Conservation (phyloP, 2,797 vertebrate species). For the Falco novaeseelandiae region DNA sequence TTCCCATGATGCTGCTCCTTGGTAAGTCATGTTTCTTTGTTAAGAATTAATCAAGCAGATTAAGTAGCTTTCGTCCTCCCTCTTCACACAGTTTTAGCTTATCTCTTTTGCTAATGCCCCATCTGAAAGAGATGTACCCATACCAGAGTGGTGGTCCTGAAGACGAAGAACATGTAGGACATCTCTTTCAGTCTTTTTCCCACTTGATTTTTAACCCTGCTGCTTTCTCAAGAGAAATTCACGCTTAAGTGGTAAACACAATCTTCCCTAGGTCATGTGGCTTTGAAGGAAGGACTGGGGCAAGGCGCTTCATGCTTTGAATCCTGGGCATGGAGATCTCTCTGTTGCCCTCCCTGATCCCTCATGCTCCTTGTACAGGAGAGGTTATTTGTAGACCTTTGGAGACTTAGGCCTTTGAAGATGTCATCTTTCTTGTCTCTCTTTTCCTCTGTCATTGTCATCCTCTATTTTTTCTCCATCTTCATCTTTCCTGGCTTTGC, state of each 20-base stretch:
- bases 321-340: neutral
- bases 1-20: neutral
- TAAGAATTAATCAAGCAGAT: neutral
- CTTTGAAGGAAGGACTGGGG: neutral
- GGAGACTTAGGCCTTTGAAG: neutral
- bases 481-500: neutral
- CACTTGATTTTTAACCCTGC: neutral
- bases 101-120: neutral
- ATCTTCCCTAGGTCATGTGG: neutral
- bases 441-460: neutral
- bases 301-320: neutral
- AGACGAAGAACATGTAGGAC: accelerated
- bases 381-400: neutral
- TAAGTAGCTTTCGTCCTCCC: neutral
- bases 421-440: neutral
- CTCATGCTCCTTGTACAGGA: accelerated
- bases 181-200: neutral
- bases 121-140: neutral
- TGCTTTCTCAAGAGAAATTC: neutral
- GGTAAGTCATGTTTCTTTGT: neutral
- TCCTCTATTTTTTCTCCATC: neutral
- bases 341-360: neutral
- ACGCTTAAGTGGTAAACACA: neutral
- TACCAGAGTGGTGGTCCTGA: accelerated
- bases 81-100: neutral